Conservation (phyloP, 37 sponge, comb jelly and placozoan species). For the Cliona cf. orientalis region DNA sequence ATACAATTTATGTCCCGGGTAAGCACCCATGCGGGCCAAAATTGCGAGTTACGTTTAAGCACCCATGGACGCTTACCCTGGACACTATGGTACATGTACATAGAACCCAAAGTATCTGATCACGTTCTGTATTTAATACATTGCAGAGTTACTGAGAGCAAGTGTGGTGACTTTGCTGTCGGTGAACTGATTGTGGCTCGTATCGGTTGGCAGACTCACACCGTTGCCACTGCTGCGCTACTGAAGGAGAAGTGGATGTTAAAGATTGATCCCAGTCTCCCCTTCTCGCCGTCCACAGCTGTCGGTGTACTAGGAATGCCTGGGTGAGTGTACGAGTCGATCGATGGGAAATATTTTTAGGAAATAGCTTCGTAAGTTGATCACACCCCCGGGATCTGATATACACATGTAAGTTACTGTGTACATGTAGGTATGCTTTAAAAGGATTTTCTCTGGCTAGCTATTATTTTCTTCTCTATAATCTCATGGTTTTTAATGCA, state of each 20-base stretch:
- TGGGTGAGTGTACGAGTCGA: slow-evolving; percentile 86
- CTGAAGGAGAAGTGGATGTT: not conserved
- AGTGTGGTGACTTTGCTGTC: slow-evolving; percentile 57
- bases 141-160: slow-evolving; percentile 72
- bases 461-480: not conserved
- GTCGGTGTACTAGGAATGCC: slow-evolving; percentile 93
- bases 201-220: slow-evolving; percentile 80
- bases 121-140: not conserved
- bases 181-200: slow-evolving; percentile 72
- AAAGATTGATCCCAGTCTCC: slow-evolving; percentile 42
- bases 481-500: too few relatives aligned
- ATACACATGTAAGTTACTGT: too few relatives aligned
- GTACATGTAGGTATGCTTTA: too few relatives aligned
- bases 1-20: too few relatives aligned
- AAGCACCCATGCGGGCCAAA: too few relatives aligned
- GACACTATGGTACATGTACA: not conserved
- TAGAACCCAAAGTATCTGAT: not conserved
- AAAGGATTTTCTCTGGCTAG: not conserved
- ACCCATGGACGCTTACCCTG: too few relatives aligned
- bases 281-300: slow-evolving; percentile 43
- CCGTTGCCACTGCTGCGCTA: slow-evolving; percentile 9
- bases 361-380: too few relatives aligned
- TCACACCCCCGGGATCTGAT: too few relatives aligned
- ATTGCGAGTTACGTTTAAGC: too few relatives aligned
- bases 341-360: too few relatives aligned